phyloP scores from a whole-genome alignment of 2,888 invertebrate species.

The Pollenia griseotomentosa region DNA sequence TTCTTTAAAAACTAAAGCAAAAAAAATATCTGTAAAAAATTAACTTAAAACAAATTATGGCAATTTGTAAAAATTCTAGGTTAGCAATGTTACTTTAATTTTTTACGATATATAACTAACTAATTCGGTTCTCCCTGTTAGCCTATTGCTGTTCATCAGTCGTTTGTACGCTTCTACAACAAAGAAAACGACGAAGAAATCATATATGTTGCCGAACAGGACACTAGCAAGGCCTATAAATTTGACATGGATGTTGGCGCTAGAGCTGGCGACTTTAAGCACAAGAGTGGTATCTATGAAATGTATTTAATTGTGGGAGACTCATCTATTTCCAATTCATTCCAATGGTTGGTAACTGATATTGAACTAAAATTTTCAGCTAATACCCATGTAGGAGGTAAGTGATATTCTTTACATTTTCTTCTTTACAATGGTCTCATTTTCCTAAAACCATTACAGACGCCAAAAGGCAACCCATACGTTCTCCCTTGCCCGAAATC shows the following conservation, averaged over 20 bases:
- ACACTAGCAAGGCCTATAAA: constrained; percentile 91
- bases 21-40: too few relatives aligned
- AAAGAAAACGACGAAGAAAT: constrained; percentile 90
- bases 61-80: too few relatives aligned
- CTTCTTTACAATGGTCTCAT: neutral
- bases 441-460: constrained; percentile 47
- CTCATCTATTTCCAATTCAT: constrained; percentile 93
- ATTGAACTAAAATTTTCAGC: constrained; percentile 90
- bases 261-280: constrained; percentile 91
- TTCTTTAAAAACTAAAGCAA: too few relatives aligned
- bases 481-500: constrained; percentile 87
- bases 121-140: constrained; percentile 31
- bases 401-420: neutral
- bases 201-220: constrained; percentile 96
- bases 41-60: too few relatives aligned
- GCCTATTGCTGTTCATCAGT: constrained; percentile 92
- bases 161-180: constrained; percentile 92
- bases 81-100: too few relatives aligned
- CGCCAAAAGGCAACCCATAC: constrained; percentile 75
- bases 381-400: constrained; percentile 80
- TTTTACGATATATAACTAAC: neutral
- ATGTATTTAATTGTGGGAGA: constrained; percentile 96
- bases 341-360: constrained; percentile 93
- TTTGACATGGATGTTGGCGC: constrained; percentile 95
- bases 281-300: constrained; percentile 91